Conservation (phyloP, 2,888 invertebrate genomes). For the Patella caerulea region DNA sequence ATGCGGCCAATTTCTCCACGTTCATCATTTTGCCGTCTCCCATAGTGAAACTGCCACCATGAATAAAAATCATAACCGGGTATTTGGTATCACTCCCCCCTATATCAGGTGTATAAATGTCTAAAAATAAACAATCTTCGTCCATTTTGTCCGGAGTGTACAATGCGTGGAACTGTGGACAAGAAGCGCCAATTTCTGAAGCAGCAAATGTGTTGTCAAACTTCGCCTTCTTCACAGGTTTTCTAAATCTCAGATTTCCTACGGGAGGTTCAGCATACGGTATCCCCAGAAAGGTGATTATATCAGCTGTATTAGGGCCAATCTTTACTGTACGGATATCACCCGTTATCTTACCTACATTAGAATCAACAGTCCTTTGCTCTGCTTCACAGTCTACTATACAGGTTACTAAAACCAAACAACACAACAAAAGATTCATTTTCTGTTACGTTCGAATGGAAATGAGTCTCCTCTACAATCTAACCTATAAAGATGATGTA, state of each 20-base stretch:
- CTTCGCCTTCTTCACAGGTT: constrained; percentile 20
- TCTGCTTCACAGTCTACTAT: too few relatives aligned
- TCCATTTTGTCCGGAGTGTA: neutral
- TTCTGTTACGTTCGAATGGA: too few relatives aligned
- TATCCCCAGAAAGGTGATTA: constrained; percentile 23
- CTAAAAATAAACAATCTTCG: constrained; percentile 54
- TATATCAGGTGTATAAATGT: constrained; percentile 45
- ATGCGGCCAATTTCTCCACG: constrained; percentile 39
- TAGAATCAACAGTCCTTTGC: too few relatives aligned
- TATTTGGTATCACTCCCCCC: constrained; percentile 15
- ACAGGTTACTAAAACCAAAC: too few relatives aligned
- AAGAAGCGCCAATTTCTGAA: constrained; percentile 20
- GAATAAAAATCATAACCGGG: constrained; percentile 46
- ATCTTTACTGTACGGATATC: too few relatives aligned
- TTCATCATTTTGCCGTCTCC: constrained; percentile 45
- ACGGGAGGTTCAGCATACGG: constrained; percentile 32
- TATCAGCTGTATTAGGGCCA: neutral
- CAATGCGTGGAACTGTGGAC: constrained; percentile 14
- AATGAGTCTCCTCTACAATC: too few relatives aligned
- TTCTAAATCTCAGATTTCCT: constrained; percentile 21
- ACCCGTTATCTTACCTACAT: too few relatives aligned
- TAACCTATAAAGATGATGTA: too few relatives aligned
- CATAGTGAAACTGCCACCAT: constrained; percentile 44
- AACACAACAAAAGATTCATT: too few relatives aligned
- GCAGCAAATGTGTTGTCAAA: constrained; percentile 13